A percentile compares a stretch with the other conserved stretches of the same genome.
These are phyloP conservation scores for Ophonus ardosiacus DNA, from an alignment of 2,888 invertebrate species.

Conservation along the genomic window DNA sequence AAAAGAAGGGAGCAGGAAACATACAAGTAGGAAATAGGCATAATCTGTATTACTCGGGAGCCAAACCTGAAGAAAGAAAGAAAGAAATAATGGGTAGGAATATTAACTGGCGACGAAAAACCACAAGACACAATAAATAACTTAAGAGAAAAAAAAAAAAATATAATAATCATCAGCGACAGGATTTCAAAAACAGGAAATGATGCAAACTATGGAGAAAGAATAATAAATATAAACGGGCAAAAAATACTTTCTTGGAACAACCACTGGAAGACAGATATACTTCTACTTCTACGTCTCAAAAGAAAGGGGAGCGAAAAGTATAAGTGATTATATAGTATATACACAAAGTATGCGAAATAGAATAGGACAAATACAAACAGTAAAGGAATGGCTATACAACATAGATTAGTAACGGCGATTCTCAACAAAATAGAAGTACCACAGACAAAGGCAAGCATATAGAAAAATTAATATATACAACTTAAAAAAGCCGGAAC, in stretches of 20 bases:
- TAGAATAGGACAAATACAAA: no score
- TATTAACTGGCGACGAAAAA: not conserved
- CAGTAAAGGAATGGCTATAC: no score
- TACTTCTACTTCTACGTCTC: no score
- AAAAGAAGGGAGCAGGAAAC: conserved; percentile 38
- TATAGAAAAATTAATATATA: not conserved
- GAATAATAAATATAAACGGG: no score
- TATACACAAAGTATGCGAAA: not conserved
- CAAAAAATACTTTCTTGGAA: not conserved
- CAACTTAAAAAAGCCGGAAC: not conserved
- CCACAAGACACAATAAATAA: not conserved
- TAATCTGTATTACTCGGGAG: conserved; percentile 13
- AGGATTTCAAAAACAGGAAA: not conserved
- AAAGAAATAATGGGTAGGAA: not conserved
- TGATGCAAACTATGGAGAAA: not conserved
- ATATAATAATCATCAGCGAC: not conserved
- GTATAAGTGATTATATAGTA: not conserved
- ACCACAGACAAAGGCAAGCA: no score
- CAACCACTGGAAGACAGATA: not conserved
- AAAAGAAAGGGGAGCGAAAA: no score
- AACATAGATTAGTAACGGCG: no score
- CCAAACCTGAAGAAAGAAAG: not conserved
- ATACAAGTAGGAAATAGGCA: not conserved
- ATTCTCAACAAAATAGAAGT: no score
- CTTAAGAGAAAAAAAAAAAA: not conserved